Base-by-base conservation (phyloP, 2,888 invertebrate species). In the Drosophila nr. fundita region DNA sequence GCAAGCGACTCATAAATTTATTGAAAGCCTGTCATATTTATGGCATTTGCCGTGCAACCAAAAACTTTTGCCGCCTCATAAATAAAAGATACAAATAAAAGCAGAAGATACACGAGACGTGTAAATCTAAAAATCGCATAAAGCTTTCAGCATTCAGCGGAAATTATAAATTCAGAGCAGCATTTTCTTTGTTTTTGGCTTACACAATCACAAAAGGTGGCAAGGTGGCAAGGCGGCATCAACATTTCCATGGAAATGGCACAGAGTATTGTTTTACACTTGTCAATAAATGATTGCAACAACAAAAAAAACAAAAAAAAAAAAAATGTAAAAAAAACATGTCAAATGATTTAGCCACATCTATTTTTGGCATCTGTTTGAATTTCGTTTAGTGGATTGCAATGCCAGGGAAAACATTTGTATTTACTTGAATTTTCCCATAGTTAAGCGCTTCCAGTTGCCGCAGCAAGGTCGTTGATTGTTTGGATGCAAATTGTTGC, bases 131-230 rank as follows among this genome's bases (percentile, higher is more conserved):
- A 79, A 78, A 76, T 71, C 68, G 62, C 75, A 78, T 81, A 78
- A 83, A 82, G 61, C 84, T 83, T 76, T 87, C 79, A 68, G 71
- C 72, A 60, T 69, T 69, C 68, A 61, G 42, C 87, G 87, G 87
- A 83, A 87, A 83, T 87, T 83, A 83, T 83, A 87, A 82, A 83
- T 83, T 82, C 88, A 84, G 72, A 68, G 73, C 75, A 68, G 62
- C 36, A 32, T 64, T 57, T 50, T 60, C 18, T 21, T 11, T 32
- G 21, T 32, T 68, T 67, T 63, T 66, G 49, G 53, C 63, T 82
- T 68, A 57, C 73, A 80, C 65, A 83, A 87, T 82, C 83, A 42
- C 70, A 83, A 72, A 78, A 75, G 61, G 66, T 52, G 29, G n/a
- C 64, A 54, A 38, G 45, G 42, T 18, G 38, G 8, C 4, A 38